Base-by-base conservation (phyloP, 2,113 vertebrate species). In the Corythaeola cristata region DNA sequence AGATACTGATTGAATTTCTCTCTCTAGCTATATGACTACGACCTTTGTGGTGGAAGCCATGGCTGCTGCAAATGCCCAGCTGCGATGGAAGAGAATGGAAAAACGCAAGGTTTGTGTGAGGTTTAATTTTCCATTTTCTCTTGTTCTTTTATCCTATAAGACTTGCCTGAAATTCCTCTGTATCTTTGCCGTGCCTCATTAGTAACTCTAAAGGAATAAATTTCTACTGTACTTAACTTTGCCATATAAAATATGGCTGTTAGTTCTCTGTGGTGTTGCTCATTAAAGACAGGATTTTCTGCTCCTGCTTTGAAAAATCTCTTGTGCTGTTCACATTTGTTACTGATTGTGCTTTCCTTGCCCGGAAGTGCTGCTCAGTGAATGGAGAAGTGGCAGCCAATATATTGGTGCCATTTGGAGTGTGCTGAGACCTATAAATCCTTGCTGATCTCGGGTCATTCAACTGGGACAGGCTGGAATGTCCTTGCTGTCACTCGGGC, bases 31-130 rank as follows among this genome's bases (percentile, higher is more conserved):
- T 67, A 98, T 99, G 99, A 99, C 99, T 2, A 99, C 99, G 4
- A 99, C 99, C 5, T 99, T 99, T 53, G 99, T 99, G 96, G 98
- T 99, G 24, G 99, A 99, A 98, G 99, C 99, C 79, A 99, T 99
- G 99, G 99, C 99, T 15, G 99, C 99, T 12, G 99, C 99, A 73
- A 99, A 99, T 2, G 99, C 99, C 55, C 99, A 99, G 95, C 98
- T 99, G 81, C 98, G 96, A 90, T 99, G 99, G 99, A 99, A 99
- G 97, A 99, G 99, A 94, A 98, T 99, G 94, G 99, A 99, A 85
- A 99, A 98, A 94, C 98, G 96, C 71, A 98, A 99, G 99, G 99
- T 99, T 90, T 20, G 98, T 97, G 37, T 49, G n/a, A 11, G 7
- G 2, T 50, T 60, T 93, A 14, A 80, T 53, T 73, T 68, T 39